These are phyloP conservation scores for Cygnus olor DNA, from an alignment of 2,797 vertebrate genomes.

Conservation along the genomic window DNA sequence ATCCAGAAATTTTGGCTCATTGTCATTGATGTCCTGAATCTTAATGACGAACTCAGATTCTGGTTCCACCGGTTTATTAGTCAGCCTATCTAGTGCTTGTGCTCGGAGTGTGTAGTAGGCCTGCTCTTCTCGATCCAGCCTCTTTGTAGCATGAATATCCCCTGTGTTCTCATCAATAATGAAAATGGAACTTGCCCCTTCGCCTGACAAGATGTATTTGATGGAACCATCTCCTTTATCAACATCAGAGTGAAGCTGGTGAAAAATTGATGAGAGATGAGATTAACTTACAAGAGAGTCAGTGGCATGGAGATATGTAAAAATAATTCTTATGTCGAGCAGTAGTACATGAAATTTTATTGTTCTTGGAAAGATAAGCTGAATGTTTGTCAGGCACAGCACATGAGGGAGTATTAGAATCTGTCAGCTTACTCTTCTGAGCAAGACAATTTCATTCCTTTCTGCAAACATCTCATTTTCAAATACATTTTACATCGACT, in stretches of 20 bases:
- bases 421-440: conserved; percentile 23
- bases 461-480: conserved; percentile 36
- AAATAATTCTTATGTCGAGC: conserved; percentile 62
- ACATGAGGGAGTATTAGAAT: conserved; percentile 21
- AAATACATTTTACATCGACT: background rate
- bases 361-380: conserved; percentile 68
- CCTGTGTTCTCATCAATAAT: conserved; percentile 98
- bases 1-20: conserved; percentile 95
- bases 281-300: conserved; percentile 77
- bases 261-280: conserved; percentile 79
- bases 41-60: conserved; percentile 95
- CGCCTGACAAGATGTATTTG: conserved; percentile 94
- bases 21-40: conserved; percentile 98
- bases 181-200: conserved; percentile 96
- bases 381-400: background rate
- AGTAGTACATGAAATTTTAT: conserved; percentile 49
- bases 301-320: conserved; percentile 66
- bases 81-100: conserved; percentile 90
- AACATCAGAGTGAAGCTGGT: conserved; percentile 96
- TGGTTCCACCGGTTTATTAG: conserved; percentile 90
- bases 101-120: conserved; percentile 95
- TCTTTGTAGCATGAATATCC: conserved; percentile 96
- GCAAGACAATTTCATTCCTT: conserved; percentile 39
- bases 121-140: conserved; percentile 94
- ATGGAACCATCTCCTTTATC: conserved; percentile 95